Conservation (phyloP, 1,140 invertebrate genomes). For the Formica selysi region DNA sequence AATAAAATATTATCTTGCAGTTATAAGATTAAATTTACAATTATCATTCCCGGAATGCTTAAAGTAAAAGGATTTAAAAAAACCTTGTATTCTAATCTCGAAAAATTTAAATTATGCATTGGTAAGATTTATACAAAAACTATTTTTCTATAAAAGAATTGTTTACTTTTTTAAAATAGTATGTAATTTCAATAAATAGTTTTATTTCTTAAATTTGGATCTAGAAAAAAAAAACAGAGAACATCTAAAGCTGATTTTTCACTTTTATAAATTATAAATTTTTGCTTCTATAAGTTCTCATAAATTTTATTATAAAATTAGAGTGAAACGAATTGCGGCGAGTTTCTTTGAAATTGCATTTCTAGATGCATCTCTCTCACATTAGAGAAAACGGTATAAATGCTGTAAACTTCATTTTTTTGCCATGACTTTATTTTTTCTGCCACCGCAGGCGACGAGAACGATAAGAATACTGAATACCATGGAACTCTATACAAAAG, state of each 20-base stretch:
- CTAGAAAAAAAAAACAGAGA: neutral
- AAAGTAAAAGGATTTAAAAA: neutral
- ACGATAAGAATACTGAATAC: constrained; percentile 54
- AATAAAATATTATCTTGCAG: neutral
- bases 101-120: neutral
- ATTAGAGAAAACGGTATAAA: neutral
- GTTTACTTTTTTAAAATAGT: neutral
- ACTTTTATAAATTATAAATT: neutral
- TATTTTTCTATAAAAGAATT: neutral
- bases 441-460: neutral
- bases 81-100: neutral
- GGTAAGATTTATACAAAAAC: neutral
- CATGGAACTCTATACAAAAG: constrained; percentile 57
- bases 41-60: neutral
- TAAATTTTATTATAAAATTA: neutral
- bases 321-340: neutral
- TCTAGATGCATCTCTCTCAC: neutral
- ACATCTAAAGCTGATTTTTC: neutral
- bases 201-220: neutral
- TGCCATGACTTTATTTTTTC: constrained; percentile 16
- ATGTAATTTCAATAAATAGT: neutral
- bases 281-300: neutral
- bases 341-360: constrained; percentile 8
- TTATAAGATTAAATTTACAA: constrained; percentile 1
- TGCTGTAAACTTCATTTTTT: constrained; percentile 48